phyloP scores from a whole-genome alignment of 2,113 vertebrate species.

The Apteryx owenii region DNA sequence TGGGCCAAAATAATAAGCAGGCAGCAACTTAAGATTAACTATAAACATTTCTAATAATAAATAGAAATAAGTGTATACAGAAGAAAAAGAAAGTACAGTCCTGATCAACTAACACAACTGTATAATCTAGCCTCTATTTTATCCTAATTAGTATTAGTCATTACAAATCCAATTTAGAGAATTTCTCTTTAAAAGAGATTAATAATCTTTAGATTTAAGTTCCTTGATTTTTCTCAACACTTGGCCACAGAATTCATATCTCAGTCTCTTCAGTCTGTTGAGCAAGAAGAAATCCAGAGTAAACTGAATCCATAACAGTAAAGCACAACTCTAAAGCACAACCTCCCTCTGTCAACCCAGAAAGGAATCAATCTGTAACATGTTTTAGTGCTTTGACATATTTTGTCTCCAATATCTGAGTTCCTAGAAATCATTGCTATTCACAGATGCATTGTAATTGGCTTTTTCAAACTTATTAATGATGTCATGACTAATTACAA shows the following conservation, averaged over 20 bases:
- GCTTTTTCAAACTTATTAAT: neutral
- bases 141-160: neutral
- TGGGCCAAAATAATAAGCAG: neutral
- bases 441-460: neutral
- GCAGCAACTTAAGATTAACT: neutral
- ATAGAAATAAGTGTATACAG: neutral
- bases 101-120: neutral
- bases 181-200: neutral
- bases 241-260: neutral
- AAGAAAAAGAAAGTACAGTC: neutral
- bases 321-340: neutral
- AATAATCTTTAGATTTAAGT: neutral
- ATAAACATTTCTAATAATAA: neutral
- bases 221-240: neutral
- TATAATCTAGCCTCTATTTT: neutral
- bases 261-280: neutral
- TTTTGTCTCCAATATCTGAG: neutral
- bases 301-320: neutral
- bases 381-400: neutral
- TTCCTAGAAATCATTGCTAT: neutral
- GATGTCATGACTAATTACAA: neutral
- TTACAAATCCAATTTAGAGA: neutral
- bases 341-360: neutral
- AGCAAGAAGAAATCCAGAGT: neutral
- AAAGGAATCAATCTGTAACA: neutral